Evolutionary conservation across 2,797 vertebrate species (phyloP), one percentile per base, ranked within the genome.

Genomic region (Sciurus carolinensis): DNA sequence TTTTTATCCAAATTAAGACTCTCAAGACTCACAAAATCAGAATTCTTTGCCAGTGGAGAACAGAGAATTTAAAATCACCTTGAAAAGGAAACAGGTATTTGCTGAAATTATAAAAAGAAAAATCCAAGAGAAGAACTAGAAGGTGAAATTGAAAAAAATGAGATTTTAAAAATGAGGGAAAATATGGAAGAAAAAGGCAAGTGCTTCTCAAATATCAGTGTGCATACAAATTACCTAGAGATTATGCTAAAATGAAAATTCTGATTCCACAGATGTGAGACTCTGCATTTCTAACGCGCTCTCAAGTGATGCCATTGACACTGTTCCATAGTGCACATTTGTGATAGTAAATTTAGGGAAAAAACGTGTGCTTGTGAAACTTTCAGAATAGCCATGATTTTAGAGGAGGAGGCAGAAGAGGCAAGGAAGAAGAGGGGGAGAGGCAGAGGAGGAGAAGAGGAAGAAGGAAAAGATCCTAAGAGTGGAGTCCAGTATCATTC

Each of bases 201-300:
- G 57, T 28, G 11, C 22, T 62, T 80, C 79, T 87, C 44, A 91
- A 71, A 80, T 64, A 91, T 81, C 66, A 82, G 50, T 67, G 17
- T 71, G 9, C 33, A 44, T 50, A 76, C n/a, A 80, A 94, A 81
- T 54, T 85, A 67, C 33, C 33, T 50, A 17, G n/a, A 54, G 8
- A 75, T 64, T 26, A 67, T 30, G 62, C 80, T 72, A 93, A 88
- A 95, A 59, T 95, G 47, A 15, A 92, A 81, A 69, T 81, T 84
- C 59, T 77, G 18, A 83, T 82, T 85, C 54, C 59, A 47, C 0
- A 57, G 4, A 81, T 72, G 5, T 18, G 17, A 76, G 36, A 47
- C 17, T 88, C 47, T 80, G 59, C n/a, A 66, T 91, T 93, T 80
- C 80, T 89, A 79, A 96, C 73, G 85, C 52, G 5, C 24, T 84